These are phyloP conservation scores for Gymnarchus niloticus DNA, from an alignment of 2,113 vertebrate species.

Conservation along the genomic window DNA sequence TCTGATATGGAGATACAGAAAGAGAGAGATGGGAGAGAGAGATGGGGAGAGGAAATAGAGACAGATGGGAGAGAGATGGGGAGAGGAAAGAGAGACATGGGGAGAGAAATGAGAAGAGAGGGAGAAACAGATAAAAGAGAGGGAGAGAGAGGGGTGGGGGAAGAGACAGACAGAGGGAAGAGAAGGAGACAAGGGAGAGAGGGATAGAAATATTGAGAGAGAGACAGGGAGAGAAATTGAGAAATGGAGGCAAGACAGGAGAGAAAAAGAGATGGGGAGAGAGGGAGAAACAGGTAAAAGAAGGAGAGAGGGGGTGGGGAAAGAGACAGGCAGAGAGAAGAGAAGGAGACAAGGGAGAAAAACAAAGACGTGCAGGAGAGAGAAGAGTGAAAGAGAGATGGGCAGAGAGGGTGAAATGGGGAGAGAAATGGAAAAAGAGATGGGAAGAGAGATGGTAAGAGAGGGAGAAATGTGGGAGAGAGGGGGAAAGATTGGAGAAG, in stretches of 20 bases:
- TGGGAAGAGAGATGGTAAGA: background rate
- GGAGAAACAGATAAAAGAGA: background rate
- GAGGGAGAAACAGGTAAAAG: background rate
- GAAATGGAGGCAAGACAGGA: no score
- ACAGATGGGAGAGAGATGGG: background rate
- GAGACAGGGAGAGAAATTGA: background rate
- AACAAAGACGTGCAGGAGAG: no score
- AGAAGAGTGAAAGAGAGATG: no score
- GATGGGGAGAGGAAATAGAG: no score
- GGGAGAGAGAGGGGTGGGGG: background rate
- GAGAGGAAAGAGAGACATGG: background rate
- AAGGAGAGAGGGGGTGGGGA: background rate
- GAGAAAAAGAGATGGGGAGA: background rate
- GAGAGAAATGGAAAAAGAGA: background rate
- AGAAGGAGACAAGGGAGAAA: background rate
- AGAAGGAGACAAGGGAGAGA: background rate
- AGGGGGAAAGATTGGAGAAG: background rate
- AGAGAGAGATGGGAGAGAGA: background rate
- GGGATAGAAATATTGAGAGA: background rate
- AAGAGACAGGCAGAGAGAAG: background rate
- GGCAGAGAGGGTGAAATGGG: background rate
- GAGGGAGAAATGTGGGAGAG: background rate
- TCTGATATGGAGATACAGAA: conserved; percentile 52
- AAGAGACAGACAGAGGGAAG: background rate
- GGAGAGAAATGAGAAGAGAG: background rate